Evolutionary conservation across 2,888 invertebrate species (phyloP), one percentile per base, ranked within the genome.

Genomic region (Lasioglossum zephyrum): DNA sequence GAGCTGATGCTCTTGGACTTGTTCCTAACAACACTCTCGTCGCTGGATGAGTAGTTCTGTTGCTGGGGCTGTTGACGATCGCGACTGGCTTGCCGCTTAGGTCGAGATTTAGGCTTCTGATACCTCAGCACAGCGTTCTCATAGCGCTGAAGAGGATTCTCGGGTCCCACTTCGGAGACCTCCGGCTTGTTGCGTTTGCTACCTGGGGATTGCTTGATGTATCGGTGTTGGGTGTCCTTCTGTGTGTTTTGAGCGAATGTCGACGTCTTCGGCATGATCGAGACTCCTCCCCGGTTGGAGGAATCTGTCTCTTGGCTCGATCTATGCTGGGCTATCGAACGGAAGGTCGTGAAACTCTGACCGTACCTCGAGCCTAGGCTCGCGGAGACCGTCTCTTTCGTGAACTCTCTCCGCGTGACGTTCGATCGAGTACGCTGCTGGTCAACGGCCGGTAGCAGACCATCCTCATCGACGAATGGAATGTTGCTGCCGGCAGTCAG

Each of bases 1-100:
- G 94, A 94, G 79, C 93, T 94, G 60, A 92, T 93, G 82, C 93
- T 94, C 85, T 93, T 94, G 16, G 93, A 93, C 75, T 93, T 93
- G 74, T 92, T 92, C 39, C 91, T 89, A 18, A 80, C 87, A 13
- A 91, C 88, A 77, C 92, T 92, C 78, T 94, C 94, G 80, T 94
- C 94, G 81, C 93, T 93, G 84, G 93, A 94, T 60, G 93, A 94
- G 73, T 90, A 92, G 26, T 86, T 91, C 53, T 87, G 83, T 22
- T 89, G 87, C 36, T 91, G 89, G 41, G 85, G 87, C 36, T 89
- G 90, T 22, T 88, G 88, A 6, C 88, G 88, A 9, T 91, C 89
- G 0, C 87, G 80, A n/a, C 87, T 89, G n/a, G 88, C 60, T 44
- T 89, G 88, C 16, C 89, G 73, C 26, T 88, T 83, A 4, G 85